Base-by-base conservation (phyloP, 2,797 vertebrate genomes). In the Yasuhikotakia modesta region DNA sequence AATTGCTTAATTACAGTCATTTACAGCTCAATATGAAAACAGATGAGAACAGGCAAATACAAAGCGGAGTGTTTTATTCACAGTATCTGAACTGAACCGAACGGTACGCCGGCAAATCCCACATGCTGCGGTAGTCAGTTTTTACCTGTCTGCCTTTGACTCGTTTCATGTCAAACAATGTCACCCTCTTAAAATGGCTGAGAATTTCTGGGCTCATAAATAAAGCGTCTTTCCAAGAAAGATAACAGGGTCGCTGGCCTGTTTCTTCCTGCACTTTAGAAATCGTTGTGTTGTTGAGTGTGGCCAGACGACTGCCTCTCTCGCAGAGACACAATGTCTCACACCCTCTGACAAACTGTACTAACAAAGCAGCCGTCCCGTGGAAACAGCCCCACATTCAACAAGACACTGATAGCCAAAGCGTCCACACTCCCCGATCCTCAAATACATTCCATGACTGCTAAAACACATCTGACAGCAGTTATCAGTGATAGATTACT, bases 1-100 rank as follows among this genome's bases (percentile, higher is more conserved):
- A 90, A 93, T 92, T 92, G 86, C 87, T 91, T 92, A 91, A 93
- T 92, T 92, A 92, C 85, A 88, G 84, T 83, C 87, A 86, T 89
- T 89, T 85, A 86, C 63, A 76, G 82, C 83, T 88, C 83, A 77
- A 74, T 83, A 80, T 21, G 74, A 87, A 89, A 90, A 82, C 78
- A 70, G 79, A 53, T 5, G 14, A 63, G 66, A 45, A 61, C 17
- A 12, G 48, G 60, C 19, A 76, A 67, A 48, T 32, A 69, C 48
- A 57, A 66, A 76, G 53, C 27, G 6, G 48, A 52, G 21, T 58
- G 13, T 53, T 74, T 74, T 53, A 53, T 73, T 73, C 61, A 53
- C 16, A 2, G 19, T 48, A 39, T 39, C 63, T 57, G 32, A 57
- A 57, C 35, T 24, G n/a, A 19, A 17, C 17, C 53, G 61, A 60